Evolutionary conservation across 2,797 vertebrate species (phyloP).

Genomic region (Anguilla obscura): DNA sequence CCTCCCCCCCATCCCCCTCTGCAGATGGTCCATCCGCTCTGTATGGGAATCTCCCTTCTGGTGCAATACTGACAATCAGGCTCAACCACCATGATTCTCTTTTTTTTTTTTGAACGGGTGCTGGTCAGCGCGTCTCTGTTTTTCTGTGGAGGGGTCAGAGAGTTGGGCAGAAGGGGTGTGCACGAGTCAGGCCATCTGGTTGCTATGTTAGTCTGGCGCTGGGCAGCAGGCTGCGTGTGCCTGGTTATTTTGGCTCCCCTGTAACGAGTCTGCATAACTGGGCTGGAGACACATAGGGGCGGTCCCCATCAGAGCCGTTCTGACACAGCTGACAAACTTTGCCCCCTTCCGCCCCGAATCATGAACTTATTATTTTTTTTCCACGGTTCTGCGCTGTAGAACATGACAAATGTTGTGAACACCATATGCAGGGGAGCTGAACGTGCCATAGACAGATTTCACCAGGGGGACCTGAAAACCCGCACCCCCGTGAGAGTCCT

Average conservation of each 20-base stretch:
- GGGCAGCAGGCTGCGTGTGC: not conserved
- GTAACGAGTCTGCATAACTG: not conserved
- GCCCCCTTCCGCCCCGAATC: not conserved
- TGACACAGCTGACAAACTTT: not conserved
- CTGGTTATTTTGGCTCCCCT: not conserved
- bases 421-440: not conserved
- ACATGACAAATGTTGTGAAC: slow-evolving; percentile 24
- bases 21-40: not conserved
- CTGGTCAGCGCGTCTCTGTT: not conserved
- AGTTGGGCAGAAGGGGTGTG: not conserved
- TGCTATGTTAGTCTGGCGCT: not conserved
- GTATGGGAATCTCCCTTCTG: not conserved
- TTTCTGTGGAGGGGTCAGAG: not conserved
- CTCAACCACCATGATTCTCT: not conserved
- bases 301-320: not conserved
- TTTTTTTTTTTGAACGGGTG: not conserved
- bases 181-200: not conserved
- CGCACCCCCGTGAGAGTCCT: not conserved
- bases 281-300: not conserved
- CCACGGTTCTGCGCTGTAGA: not conserved
- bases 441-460: slow-evolving; percentile 12
- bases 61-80: not conserved
- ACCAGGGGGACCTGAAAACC: not conserved
- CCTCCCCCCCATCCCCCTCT: not conserved
- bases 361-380: not conserved